Evolutionary conservation across 1,140 invertebrate genomes (phyloP).

Genomic region (Anoplolepis gracilipes): DNA sequence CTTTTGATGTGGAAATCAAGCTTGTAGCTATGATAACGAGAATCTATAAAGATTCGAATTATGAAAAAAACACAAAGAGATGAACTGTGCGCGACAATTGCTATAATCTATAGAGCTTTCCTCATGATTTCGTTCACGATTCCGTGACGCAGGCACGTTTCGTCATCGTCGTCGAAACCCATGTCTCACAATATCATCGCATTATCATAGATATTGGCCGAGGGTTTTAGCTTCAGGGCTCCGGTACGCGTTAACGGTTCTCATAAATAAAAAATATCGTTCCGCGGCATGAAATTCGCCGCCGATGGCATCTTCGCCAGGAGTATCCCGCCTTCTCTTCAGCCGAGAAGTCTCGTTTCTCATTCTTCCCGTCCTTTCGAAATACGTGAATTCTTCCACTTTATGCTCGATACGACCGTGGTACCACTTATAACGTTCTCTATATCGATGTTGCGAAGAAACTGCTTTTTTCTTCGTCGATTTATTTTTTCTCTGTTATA

Average conservation of each 20-base stretch:
- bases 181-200: constrained; percentile 50
- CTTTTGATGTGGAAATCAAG: neutral
- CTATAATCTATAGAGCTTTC: neutral
- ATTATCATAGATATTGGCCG: constrained; percentile 73
- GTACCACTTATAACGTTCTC: constrained; percentile 15
- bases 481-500: neutral
- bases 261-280: constrained; percentile 72
- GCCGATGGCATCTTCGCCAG: constrained; percentile 1
- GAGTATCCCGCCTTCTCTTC: constrained; percentile 1
- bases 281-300: constrained; percentile 37
- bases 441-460: neutral
- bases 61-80: neutral
- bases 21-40: neutral
- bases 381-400: constrained; percentile 42
- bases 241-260: constrained; percentile 45
- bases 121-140: neutral
- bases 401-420: constrained; percentile 21
- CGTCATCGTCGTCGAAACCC: constrained; percentile 26
- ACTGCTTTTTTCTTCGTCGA: neutral
- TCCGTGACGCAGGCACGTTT: constrained; percentile 24
- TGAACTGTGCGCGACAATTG: neutral
- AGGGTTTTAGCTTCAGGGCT: constrained; percentile 51
- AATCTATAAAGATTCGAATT: neutral
- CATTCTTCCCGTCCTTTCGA: constrained; percentile 37
- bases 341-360: constrained; percentile 18